A percentile compares a stretch with the other conserved stretches of the same genome.
phyloP scores from a whole-genome alignment of 2,797 vertebrate species.

The Falco concolor region DNA sequence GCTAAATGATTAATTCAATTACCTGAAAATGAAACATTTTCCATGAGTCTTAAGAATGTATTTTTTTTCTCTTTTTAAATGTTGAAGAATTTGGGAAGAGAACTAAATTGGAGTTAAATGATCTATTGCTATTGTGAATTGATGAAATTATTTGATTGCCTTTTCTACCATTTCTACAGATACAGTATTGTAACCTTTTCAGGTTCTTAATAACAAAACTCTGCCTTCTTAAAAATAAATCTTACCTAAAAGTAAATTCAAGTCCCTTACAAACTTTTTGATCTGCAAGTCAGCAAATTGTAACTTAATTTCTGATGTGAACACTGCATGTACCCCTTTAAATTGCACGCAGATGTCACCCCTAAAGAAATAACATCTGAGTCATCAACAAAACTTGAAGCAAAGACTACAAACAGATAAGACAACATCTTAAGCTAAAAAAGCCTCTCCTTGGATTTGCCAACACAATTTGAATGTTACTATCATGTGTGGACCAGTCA shows the following conservation, averaged over 20 bases:
- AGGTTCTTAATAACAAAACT: background rate
- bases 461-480: background rate
- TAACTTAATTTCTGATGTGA: background rate
- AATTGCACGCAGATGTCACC: background rate
- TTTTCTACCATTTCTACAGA: background rate
- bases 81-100: background rate
- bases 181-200: background rate
- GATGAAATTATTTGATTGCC: background rate
- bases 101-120: background rate
- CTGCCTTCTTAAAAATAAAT: background rate
- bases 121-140: background rate
- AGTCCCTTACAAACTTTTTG: background rate
- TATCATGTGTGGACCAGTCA: background rate
- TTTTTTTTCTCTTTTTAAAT: background rate
- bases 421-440: background rate
- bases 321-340: background rate
- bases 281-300: background rate
- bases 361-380: background rate
- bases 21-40: background rate
- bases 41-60: background rate
- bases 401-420: background rate
- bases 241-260: background rate
- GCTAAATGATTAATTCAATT: background rate
- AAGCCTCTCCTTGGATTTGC: background rate
- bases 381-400: background rate